A percentile compares a stretch with the other conserved stretches of the same genome.
Evolutionary conservation across 2,888 invertebrate species (phyloP).

Genomic region (Augochlorella aurata): DNA sequence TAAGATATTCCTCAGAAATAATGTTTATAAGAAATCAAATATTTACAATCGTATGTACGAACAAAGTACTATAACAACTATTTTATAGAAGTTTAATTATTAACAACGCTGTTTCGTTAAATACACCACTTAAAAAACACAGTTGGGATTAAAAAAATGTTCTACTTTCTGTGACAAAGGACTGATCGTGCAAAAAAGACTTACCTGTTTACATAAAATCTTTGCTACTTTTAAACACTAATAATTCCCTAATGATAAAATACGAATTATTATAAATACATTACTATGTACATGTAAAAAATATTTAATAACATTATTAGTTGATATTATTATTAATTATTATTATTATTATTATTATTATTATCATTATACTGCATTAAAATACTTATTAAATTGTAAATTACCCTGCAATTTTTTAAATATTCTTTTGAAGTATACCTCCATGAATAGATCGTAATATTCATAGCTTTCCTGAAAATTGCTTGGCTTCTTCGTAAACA

Average conservation of each 20-base stretch:
- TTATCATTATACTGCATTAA: slow-evolving; percentile 63
- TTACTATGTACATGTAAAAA: slow-evolving; percentile 76
- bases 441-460: slow-evolving; percentile 20
- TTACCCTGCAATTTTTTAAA: slow-evolving; percentile 48
- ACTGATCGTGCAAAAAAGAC: slow-evolving; percentile 60
- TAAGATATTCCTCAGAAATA: slow-evolving; percentile 43
- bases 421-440: slow-evolving; percentile 34
- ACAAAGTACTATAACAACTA: slow-evolving; percentile 25
- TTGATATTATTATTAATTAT: slow-evolving; percentile 70
- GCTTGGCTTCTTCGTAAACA: background rate
- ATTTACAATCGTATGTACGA: slow-evolving; percentile 25
- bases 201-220: slow-evolving; percentile 76
- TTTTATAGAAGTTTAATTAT: slow-evolving; percentile 44
- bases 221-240: slow-evolving; percentile 73
- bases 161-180: slow-evolving; percentile 47
- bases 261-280: slow-evolving; percentile 73
- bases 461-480: background rate
- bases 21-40: slow-evolving; percentile 39
- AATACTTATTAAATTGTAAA: slow-evolving; percentile 67
- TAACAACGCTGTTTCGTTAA: slow-evolving; percentile 7
- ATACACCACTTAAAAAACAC: slow-evolving; percentile 38
- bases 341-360: slow-evolving; percentile 57
- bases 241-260: slow-evolving; percentile 72
- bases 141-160: slow-evolving; percentile 46
- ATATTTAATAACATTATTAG: slow-evolving; percentile 78